These are phyloP conservation scores for Eulemur rubriventer DNA, from an alignment of 2,797 vertebrate genomes.

Conservation along the genomic window DNA sequence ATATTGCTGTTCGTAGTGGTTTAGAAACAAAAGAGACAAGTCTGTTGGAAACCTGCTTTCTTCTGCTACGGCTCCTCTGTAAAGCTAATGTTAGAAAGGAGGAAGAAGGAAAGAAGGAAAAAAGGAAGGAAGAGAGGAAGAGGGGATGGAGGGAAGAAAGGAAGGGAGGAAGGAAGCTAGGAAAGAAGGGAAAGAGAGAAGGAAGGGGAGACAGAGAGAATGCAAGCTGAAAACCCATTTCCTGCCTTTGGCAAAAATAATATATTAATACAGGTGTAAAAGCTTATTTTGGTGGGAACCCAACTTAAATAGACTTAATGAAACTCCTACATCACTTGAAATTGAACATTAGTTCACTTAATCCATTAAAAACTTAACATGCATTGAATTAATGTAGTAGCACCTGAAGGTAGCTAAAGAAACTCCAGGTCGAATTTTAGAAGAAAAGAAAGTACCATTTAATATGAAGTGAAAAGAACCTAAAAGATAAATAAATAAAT, in stretches of 20 bases:
- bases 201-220: not conserved
- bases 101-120: no score
- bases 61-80: not conserved
- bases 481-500: not conserved
- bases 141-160: not conserved
- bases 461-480: not conserved
- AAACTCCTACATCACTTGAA: not conserved
- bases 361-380: constrained; percentile 4
- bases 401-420: not conserved
- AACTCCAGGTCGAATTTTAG: not conserved
- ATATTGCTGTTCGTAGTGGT: constrained; percentile 8
- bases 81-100: not conserved
- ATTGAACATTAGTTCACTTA: not conserved
- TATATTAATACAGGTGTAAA: not conserved
- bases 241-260: constrained; percentile 10
- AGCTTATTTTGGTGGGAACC: not conserved
- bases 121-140: no score
- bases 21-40: constrained; percentile 30
- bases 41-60: not conserved
- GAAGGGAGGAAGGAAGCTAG: no score
- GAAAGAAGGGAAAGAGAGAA: not conserved
- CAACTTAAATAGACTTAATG: not conserved
- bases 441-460: not conserved
- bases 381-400: not conserved
- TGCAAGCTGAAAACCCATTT: not conserved